These are phyloP conservation scores for Timema podura DNA, from an alignment of 2,888 invertebrate species.

Conservation along the genomic window DNA sequence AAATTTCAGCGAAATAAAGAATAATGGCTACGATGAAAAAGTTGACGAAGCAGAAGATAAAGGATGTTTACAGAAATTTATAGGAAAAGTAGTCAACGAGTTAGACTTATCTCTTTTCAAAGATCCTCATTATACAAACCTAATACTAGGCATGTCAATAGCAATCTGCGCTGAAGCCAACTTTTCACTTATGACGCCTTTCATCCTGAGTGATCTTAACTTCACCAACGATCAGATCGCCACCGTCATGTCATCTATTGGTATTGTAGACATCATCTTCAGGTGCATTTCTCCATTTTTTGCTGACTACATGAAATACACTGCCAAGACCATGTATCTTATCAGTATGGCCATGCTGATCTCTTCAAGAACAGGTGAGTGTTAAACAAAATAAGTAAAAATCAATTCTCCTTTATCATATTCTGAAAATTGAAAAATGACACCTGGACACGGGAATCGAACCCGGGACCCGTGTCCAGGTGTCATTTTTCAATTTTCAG, in stretches of 20 bases:
- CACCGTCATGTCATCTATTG: slow-evolving; percentile 58
- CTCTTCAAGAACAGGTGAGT: slow-evolving; percentile 60
- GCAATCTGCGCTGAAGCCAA: slow-evolving; percentile 67
- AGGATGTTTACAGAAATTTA: no score
- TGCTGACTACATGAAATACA: slow-evolving; percentile 57
- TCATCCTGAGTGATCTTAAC: slow-evolving; percentile 60
- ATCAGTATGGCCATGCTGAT: slow-evolving; percentile 57
- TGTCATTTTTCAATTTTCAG: no score
- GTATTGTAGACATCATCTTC: slow-evolving; percentile 58
- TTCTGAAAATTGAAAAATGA: no score
- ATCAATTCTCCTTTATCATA: no score
- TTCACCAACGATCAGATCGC: slow-evolving; percentile 58
- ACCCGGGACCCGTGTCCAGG: no score
- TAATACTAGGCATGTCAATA: slow-evolving; percentile 62
- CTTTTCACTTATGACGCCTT: slow-evolving; percentile 62
- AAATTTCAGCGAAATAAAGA: no score
- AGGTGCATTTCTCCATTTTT: slow-evolving; percentile 62
- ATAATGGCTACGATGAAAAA: no score
- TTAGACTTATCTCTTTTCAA: slow-evolving; percentile 62
- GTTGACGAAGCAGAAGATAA: no score
- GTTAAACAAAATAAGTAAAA: no score
- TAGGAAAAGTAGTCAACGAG: slow-evolving; percentile 34
- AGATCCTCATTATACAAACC: slow-evolving; percentile 64
- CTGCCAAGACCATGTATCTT: slow-evolving; percentile 62
- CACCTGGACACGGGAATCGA: no score